These are phyloP conservation scores for Cataglyphis altisquamis DNA, from an alignment of 2,888 invertebrate species.

Conservation along the genomic window DNA sequence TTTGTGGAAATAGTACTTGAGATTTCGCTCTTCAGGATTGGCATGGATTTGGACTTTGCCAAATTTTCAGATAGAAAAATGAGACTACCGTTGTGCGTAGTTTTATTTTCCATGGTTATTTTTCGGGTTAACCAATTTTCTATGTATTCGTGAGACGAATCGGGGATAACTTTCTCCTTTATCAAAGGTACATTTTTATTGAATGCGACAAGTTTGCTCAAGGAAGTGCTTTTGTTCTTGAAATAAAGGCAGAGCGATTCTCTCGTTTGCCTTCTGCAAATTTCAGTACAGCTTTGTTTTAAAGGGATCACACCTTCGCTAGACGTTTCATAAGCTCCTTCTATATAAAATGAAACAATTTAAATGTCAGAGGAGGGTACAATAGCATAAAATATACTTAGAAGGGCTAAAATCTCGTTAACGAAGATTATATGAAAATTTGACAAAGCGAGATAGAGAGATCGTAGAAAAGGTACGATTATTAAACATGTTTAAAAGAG, in stretches of 20 bases:
- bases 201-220: slow-evolving; percentile 24
- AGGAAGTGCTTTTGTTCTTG: slow-evolving; percentile 26
- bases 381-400: background rate
- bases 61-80: background rate
- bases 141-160: background rate
- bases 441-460: background rate
- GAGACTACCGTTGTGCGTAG: background rate
- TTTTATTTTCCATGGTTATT: background rate
- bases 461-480: background rate
- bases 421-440: background rate
- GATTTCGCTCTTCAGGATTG: slow-evolving; percentile 55
- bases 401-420: background rate
- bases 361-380: too few relatives aligned
- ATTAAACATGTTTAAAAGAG: background rate
- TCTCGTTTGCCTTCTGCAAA: slow-evolving; percentile 13
- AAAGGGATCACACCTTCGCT: slow-evolving; percentile 71
- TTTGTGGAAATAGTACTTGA: background rate
- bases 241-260: slow-evolving; percentile 25
- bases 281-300: background rate
- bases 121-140: slow-evolving; percentile 25
- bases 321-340: slow-evolving; percentile 77
- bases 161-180: slow-evolving; percentile 27
- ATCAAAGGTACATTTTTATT: slow-evolving; percentile 2
- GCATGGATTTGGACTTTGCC: slow-evolving; percentile 69
- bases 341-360: slow-evolving; percentile 40